phyloP scores from a whole-genome alignment of 2,797 vertebrate genomes.

The Halcyon smyrnensis region DNA sequence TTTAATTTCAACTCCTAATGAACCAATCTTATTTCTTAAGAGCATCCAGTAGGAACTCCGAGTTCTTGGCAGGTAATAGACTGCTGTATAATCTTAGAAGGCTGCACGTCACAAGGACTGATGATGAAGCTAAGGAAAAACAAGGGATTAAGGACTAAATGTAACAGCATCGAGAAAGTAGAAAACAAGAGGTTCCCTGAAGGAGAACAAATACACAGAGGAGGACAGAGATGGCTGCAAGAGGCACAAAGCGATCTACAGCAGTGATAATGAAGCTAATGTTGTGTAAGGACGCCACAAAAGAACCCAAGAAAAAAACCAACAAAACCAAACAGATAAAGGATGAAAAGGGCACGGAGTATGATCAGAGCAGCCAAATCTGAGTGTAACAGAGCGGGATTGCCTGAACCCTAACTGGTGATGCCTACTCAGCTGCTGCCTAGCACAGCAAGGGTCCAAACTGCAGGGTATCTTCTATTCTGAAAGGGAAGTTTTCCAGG shows the following conservation, averaged over 20 bases:
- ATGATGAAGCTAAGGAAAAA: background rate
- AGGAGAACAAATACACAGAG: accelerated
- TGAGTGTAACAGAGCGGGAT: background rate
- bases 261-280: background rate
- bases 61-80: background rate
- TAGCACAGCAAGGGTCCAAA: background rate
- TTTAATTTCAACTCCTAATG: background rate
- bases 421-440: background rate
- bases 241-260: background rate
- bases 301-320: no score
- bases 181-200: background rate
- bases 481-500: background rate
- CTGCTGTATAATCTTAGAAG: background rate
- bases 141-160: background rate
- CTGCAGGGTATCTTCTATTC: background rate
- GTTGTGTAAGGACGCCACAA: background rate
- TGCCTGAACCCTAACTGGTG: background rate
- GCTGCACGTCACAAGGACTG: background rate
- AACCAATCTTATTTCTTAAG: background rate
- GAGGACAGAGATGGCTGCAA: background rate
- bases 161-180: background rate
- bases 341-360: background rate
- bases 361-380: background rate
- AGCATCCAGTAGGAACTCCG: no score
- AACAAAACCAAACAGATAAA: background rate